Evolutionary conservation across 1,140 invertebrate genomes (phyloP).

Genomic region (Zaprionus vittiger): DNA sequence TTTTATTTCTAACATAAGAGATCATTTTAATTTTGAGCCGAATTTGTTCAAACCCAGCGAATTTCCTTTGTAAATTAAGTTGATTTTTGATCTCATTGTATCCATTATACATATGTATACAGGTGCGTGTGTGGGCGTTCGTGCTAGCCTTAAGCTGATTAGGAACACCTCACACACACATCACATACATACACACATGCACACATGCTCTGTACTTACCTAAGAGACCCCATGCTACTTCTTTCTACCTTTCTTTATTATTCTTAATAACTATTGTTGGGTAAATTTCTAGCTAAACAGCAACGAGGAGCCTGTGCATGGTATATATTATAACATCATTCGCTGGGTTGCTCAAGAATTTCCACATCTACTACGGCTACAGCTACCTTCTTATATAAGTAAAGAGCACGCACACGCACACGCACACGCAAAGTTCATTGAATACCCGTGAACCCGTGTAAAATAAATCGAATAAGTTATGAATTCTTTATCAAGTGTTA

Average conservation of each 20-base stretch:
- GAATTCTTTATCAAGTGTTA: slow-evolving; percentile 6
- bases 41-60: not conserved
- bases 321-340: not conserved
- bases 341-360: not conserved
- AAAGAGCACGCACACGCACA: not conserved
- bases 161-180: not conserved
- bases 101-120: not conserved
- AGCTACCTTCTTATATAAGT: not conserved
- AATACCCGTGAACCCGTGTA: not conserved
- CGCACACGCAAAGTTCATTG: slow-evolving; percentile 7
- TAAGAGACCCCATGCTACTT: not conserved
- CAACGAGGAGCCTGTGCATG: not conserved
- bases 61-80: not conserved
- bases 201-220: not conserved
- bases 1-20: not conserved
- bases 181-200: not conserved
- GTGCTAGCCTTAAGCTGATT: not conserved
- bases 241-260: not conserved
- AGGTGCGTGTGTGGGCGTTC: not conserved
- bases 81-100: not conserved
- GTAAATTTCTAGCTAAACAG: not conserved
- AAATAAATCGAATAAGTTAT: slow-evolving; percentile 8
- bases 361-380: not conserved
- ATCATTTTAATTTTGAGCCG: not conserved
- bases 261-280: slow-evolving; percentile 4